phyloP scores from a whole-genome alignment of 1,140 invertebrate species.

The Coelopa frigida region DNA sequence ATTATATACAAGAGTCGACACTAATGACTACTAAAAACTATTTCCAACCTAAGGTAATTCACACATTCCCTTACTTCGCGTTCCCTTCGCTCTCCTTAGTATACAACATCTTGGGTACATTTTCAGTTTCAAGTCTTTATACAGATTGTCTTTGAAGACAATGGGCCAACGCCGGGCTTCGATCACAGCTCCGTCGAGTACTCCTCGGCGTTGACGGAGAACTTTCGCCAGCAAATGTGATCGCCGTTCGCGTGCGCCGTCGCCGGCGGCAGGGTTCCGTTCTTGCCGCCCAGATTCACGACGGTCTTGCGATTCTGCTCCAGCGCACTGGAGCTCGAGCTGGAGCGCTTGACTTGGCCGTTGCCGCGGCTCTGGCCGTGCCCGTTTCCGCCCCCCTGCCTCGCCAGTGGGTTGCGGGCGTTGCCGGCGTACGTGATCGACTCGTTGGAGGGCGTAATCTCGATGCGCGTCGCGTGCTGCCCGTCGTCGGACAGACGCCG shows the following conservation, averaged over 20 bases:
- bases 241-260: slow-evolving; percentile 24
- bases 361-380: not conserved
- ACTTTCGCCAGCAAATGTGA: slow-evolving; percentile 44
- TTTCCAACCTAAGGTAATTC: too few relatives aligned
- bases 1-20: too few relatives aligned
- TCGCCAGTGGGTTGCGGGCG: slow-evolving; percentile 31
- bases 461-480: slow-evolving; percentile 33
- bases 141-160: too few relatives aligned
- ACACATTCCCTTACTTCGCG: too few relatives aligned
- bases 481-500: slow-evolving; percentile 32
- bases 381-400: slow-evolving; percentile 13
- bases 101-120: too few relatives aligned
- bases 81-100: too few relatives aligned
- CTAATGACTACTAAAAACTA: too few relatives aligned
- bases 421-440: slow-evolving; percentile 36
- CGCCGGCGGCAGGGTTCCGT: slow-evolving; percentile 31
- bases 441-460: slow-evolving; percentile 41
- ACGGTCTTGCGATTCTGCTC: slow-evolving; percentile 8
- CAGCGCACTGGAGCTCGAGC: slow-evolving; percentile 10
- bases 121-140: too few relatives aligned
- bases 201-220: slow-evolving; percentile 41
- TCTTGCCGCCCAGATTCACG: slow-evolving; percentile 17
- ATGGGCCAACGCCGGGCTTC: not conserved
- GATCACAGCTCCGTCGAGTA: slow-evolving; percentile 43
- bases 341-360: slow-evolving; percentile 26